Evolutionary conservation across 2,113 vertebrate species (phyloP).

Genomic region (Eleginops maclovinus): DNA sequence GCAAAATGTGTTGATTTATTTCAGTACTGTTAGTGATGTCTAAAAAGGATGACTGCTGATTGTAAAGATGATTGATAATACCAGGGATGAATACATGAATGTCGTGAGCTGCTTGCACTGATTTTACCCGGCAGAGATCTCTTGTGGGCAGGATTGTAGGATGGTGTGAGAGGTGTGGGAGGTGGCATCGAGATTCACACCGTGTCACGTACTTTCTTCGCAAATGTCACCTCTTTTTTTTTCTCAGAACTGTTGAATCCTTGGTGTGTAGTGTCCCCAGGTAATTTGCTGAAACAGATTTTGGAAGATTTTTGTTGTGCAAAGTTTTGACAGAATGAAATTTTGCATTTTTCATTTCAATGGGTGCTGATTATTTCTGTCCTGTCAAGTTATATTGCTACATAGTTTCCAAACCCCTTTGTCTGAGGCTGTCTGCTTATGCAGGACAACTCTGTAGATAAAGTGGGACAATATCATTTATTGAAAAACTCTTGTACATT

Average conservation of each 20-base stretch:
- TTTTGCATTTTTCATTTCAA: background rate
- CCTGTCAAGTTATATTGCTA: background rate
- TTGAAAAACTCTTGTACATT: background rate
- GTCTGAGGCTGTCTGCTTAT: background rate
- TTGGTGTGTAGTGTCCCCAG: conserved; percentile 27
- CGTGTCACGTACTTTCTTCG: conserved; percentile 66
- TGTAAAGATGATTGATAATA: conserved; percentile 62
- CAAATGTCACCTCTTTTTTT: conserved; percentile 61
- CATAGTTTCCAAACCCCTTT: background rate
- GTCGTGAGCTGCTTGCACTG: conserved; percentile 48
- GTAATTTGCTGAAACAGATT: conserved; percentile 13
- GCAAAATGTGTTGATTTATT: conserved; percentile 10
- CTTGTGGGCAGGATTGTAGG: conserved; percentile 64
- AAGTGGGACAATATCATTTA: background rate
- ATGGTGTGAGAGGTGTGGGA: conserved; percentile 80
- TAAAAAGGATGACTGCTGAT: conserved; percentile 29
- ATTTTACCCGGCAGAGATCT: conserved; percentile 50
- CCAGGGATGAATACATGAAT: conserved; percentile 47
- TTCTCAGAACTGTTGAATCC: conserved; percentile 18
- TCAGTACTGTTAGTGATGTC: background rate
- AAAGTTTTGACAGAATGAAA: background rate
- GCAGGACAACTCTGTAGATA: background rate
- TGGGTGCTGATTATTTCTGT: background rate
- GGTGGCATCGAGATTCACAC: conserved; percentile 69
- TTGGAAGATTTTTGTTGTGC: background rate